phyloP scores from a whole-genome alignment of 2,797 vertebrate genomes.

The Poliocrania exsul region DNA sequence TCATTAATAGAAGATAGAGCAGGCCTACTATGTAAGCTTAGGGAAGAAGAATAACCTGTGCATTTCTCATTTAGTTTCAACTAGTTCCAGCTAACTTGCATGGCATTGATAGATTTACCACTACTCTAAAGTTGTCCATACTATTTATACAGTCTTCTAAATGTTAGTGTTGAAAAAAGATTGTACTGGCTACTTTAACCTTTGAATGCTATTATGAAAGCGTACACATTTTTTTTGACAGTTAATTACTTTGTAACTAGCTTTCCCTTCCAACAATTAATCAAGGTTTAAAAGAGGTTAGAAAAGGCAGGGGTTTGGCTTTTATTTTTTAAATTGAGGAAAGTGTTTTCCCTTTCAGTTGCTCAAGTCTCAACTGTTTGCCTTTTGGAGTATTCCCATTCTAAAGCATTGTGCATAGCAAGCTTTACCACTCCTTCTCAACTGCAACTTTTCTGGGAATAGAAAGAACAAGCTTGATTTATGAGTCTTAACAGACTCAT shows the following conservation, averaged over 20 bases:
- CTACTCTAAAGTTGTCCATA: neutral
- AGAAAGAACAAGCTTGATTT: neutral
- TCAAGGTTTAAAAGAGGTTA: neutral
- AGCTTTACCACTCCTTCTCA: neutral
- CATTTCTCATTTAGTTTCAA: neutral
- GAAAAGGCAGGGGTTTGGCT: neutral
- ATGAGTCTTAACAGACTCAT: neutral
- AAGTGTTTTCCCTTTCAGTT: neutral
- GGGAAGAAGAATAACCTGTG: neutral
- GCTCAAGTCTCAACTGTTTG: neutral
- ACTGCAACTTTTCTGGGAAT: neutral
- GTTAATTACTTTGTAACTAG: neutral
- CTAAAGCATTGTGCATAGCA: neutral
- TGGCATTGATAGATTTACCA: neutral
- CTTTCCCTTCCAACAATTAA: neutral
- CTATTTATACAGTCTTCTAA: neutral
- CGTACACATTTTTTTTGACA: neutral
- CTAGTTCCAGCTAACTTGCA: neutral
- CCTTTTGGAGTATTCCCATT: neutral
- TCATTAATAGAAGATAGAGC: neutral
- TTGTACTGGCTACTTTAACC: neutral
- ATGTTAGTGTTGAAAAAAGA: neutral
- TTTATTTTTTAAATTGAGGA: neutral
- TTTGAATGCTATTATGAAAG: neutral
- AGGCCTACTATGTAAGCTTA: neutral